Percentiles rank a stretch among this genome's conserved stretches.
Evolutionary conservation across 2,113 vertebrate species (phyloP).

Genomic region (Urocolius indicus): DNA sequence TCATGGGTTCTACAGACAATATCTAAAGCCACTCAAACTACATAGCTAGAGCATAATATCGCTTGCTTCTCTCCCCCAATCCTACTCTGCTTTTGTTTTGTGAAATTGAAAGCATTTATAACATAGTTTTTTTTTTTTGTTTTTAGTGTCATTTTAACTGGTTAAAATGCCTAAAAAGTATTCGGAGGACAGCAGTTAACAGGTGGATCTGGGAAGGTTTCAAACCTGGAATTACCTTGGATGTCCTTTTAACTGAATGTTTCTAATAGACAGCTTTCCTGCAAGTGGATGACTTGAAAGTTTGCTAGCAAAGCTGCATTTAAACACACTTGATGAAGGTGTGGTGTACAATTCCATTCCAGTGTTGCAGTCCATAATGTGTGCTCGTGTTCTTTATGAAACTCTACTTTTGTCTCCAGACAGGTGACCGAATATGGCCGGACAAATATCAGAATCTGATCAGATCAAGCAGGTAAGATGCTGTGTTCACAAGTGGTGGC

Average conservation of each 20-base stretch:
- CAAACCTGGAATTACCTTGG: neutral
- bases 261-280: neutral
- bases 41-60: neutral
- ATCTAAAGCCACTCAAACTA: neutral
- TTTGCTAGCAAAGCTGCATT: neutral
- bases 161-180: neutral
- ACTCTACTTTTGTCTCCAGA: neutral
- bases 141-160: neutral
- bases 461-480: constrained; percentile 95
- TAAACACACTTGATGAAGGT: neutral
- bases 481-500: neutral
- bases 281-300: neutral
- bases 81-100: neutral
- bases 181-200: neutral
- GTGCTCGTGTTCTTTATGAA: neutral
- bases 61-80: neutral
- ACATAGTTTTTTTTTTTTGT: neutral
- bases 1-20: neutral
- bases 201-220: neutral
- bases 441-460: constrained; percentile 90
- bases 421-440: constrained; percentile 80
- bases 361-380: neutral
- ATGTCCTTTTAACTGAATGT: neutral
- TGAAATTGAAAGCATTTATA: neutral
- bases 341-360: neutral